Conservation (phyloP, 92 coral and sea anemone species). For the Chrysogorgia sp. region DNA sequence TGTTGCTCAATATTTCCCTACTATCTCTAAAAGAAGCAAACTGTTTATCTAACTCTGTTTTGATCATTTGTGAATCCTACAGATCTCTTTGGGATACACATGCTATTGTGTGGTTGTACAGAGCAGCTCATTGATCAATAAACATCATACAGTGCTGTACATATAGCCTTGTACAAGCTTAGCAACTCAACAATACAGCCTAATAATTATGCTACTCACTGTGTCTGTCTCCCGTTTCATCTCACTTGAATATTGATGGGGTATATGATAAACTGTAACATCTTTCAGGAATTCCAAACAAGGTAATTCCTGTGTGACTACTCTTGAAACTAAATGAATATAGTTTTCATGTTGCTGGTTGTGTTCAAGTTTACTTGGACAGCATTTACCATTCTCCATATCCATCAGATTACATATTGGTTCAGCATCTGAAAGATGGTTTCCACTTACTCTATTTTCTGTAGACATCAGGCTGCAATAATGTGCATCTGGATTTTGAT, state of each 20-base stretch:
- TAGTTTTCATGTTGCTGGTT: constrained; percentile 7
- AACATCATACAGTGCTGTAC: no score
- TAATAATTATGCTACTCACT: background rate
- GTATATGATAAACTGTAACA: constrained; percentile 16
- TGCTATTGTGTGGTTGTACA: no score
- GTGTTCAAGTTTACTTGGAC: constrained; percentile 9
- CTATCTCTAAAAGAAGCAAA: no score
- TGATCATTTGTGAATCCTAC: no score
- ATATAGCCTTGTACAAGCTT: no score
- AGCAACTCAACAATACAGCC: no score
- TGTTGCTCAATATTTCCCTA: no score
- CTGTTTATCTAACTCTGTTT: no score
- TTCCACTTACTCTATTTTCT: constrained; percentile 68
- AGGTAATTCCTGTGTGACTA: background rate
- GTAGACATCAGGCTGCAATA: constrained; percentile 64
- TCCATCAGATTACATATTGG: constrained; percentile 51
- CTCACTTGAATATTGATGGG: constrained; percentile 29
- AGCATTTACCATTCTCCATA: constrained; percentile 13
- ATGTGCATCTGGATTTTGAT: constrained; percentile 69
- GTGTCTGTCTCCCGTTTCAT: constrained; percentile 6
- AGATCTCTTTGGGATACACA: no score
- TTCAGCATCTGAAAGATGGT: constrained; percentile 43
- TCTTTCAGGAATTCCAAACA: background rate
- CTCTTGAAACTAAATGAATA: background rate
- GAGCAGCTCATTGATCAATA: no score